These are phyloP conservation scores for Xylocopa sonorina DNA, from an alignment of 1,140 invertebrate genomes.

Conservation along the genomic window DNA sequence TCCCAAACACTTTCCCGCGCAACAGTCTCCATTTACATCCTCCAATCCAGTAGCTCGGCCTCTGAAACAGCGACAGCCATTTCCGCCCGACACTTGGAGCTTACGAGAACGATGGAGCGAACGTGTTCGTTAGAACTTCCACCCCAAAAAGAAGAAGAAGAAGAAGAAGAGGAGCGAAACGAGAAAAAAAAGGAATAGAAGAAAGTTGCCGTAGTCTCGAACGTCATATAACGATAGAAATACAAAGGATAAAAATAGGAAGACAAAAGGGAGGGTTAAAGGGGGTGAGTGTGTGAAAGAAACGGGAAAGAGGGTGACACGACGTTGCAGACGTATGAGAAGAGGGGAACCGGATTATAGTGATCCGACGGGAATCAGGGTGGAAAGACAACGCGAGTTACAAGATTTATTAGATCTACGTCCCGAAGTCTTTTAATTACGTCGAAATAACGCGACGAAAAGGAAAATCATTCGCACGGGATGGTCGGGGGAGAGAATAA, in stretches of 20 bases:
- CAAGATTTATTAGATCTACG: slow-evolving; percentile 47
- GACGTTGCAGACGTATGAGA: neutral
- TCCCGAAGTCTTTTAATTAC: slow-evolving; percentile 47
- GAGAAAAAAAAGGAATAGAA: too few species aligned
- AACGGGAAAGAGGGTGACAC: slow-evolving; percentile 7
- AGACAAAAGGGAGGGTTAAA: neutral
- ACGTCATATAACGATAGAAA: neutral
- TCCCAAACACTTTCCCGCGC: neutral
- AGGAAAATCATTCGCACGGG: neutral
- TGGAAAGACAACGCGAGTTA: slow-evolving; percentile 47
- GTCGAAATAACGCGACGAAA: slow-evolving; percentile 13
- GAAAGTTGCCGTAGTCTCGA: neutral
- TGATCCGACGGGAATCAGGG: slow-evolving; percentile 52
- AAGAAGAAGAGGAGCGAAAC: too few species aligned
- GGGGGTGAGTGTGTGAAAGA: slow-evolving; percentile 4
- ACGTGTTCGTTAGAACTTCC: slow-evolving; percentile 2
- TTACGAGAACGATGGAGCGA: slow-evolving; percentile 1
- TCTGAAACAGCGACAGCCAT: neutral
- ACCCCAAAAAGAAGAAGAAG: neutral
- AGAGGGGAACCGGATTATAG: slow-evolving; percentile 31
- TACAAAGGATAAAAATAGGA: slow-evolving; percentile 22
- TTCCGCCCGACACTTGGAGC: neutral
- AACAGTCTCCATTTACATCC: neutral
- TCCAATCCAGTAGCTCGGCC: neutral
- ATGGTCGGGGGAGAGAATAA: neutral